Evolutionary conservation across 1,140 invertebrate genomes (phyloP), one percentile per base, ranked within the genome.

Genomic region (Dolichoris vasculosae): DNA sequence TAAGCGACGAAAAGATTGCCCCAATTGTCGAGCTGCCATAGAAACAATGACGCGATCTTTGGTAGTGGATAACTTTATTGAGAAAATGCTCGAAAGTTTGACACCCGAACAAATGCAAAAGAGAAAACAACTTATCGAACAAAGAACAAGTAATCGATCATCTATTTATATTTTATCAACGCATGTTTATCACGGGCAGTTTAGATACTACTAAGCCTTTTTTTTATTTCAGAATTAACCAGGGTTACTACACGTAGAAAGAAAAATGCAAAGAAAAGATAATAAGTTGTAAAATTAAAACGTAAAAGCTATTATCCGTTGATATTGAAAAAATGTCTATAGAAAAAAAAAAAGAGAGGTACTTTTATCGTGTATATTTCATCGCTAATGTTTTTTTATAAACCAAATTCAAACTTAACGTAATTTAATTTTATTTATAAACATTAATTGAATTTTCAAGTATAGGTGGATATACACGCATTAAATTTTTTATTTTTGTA

Each of bases 1-100:
- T 87, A 95, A 95, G 69, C 96, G 95, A 84, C 95, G 95, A 87
- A 95, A 93, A 40, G 94, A 95, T 15, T 97, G 97, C 91, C 97
- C 97, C 0, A 95, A 96, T 75, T 97, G 97, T 91, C 94, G 95
- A 82, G 69, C 93, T 35, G 83, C 85, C 38, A 94, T 95, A 82
- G 88, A 87, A 30, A 92, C 94, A 0, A 93, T 95, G 90, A 95
- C 92, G 86, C 93, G 90, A 82, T 94, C 94, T 32, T 89, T 95
- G 83, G 94, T 94, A 13, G 85, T 95, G 64, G 95, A 95, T 87
- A 94, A 94, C 82, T 95, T 95, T 84, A 95, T 95, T 80, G 95
- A 96, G 17, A 95, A 94, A 90, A 95, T 96, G 94, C 92, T 96
- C 11, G 93, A 94, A 59, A 95, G 94, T 85, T 90, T 95, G n/a